phyloP scores from a whole-genome alignment of 2,888 invertebrate genomes.

The Coelopa pilipes region DNA sequence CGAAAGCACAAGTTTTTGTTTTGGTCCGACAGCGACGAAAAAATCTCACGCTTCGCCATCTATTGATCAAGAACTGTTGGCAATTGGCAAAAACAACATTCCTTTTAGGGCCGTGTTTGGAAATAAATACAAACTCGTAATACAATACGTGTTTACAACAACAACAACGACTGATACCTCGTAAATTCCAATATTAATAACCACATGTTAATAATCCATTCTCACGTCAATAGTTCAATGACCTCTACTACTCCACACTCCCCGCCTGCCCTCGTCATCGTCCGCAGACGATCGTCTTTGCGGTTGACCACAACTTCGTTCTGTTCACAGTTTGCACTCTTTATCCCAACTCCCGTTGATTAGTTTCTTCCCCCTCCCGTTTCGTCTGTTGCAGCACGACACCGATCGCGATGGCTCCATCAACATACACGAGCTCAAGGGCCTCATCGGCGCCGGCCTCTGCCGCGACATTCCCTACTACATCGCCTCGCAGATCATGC shows the following conservation, averaged over 20 bases:
- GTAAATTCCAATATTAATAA: background rate
- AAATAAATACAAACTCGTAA: background rate
- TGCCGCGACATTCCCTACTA: conserved; percentile 75
- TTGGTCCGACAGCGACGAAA: no score
- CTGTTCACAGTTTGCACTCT: background rate
- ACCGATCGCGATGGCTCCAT: conserved; percentile 77
- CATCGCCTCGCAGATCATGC: conserved; percentile 75
- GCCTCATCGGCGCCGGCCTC: conserved; percentile 58
- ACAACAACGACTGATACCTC: background rate
- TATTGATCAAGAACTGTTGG: background rate
- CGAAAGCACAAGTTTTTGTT: no score
- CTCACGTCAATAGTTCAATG: background rate
- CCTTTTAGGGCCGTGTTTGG: background rate
- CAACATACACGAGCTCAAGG: conserved; percentile 73
- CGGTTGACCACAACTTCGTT: background rate
- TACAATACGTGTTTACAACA: background rate
- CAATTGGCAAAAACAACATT: background rate
- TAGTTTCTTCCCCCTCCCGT: no score
- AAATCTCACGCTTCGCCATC: no score
- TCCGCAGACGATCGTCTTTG: no score
- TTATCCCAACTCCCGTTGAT: background rate
- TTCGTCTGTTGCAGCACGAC: conserved; percentile 72
- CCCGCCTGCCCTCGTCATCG: background rate
- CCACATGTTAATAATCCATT: background rate
- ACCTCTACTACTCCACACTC: background rate